These are phyloP conservation scores for Agelaius tricolor DNA, from an alignment of 2,113 vertebrate species.

Conservation along the genomic window DNA sequence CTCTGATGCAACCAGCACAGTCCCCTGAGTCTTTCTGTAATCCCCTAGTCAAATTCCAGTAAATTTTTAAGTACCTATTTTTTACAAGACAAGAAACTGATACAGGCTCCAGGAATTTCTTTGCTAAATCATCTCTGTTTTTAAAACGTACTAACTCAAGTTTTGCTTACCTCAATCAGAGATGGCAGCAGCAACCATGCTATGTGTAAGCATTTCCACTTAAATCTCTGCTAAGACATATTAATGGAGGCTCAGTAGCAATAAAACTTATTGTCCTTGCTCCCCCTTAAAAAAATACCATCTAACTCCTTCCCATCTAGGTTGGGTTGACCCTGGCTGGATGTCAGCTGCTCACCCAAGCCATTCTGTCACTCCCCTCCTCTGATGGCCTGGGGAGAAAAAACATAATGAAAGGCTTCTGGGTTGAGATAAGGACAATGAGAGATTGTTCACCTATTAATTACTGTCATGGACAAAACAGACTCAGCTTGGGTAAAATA, in stretches of 20 bases:
- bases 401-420: not conserved
- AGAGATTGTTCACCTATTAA: not conserved
- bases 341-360: not conserved
- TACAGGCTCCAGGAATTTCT: not conserved
- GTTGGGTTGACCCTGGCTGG: not conserved
- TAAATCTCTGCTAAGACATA: not conserved
- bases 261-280: not conserved
- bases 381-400: not conserved
- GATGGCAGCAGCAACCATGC: not conserved
- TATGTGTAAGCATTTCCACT: not conserved
- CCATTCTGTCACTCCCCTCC: not conserved
- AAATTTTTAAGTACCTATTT: not conserved
- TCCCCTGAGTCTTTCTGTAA: not conserved
- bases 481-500: not conserved
- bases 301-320: not conserved
- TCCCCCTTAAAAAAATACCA: not conserved
- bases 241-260: not conserved
- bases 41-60: not conserved
- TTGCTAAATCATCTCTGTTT: not conserved
- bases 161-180: fast-evolving
- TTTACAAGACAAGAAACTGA: not conserved
- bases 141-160: not conserved
- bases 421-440: not conserved
- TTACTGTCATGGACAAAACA: not conserved
- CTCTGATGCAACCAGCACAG: not conserved